Evolutionary conservation across 2,797 vertebrate genomes (phyloP).

Genomic region (Hylomyscus alleni): DNA sequence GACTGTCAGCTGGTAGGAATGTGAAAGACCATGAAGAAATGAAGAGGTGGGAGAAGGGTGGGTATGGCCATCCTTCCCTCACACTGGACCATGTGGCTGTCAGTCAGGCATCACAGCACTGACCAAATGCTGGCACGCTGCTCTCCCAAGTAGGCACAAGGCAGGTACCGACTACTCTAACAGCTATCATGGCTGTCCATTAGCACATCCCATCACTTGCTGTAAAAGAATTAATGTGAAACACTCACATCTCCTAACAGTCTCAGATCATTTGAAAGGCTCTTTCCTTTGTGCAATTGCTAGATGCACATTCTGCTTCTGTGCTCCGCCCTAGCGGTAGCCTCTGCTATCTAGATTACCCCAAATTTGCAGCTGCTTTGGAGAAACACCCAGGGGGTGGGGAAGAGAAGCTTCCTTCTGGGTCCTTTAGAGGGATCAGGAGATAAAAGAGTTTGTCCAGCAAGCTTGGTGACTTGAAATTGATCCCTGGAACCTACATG

Average conservation of each 20-base stretch:
- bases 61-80: not conserved
- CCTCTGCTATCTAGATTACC: not conserved
- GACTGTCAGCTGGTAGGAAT: not conserved
- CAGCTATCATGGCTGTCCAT: not conserved
- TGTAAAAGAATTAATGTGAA: not conserved
- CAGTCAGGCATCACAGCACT: not conserved
- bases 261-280: constrained; percentile 18
- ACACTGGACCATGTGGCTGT: not conserved
- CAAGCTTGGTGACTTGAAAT: not conserved
- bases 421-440: not conserved
- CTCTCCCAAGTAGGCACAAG: not conserved
- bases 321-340: not conserved
- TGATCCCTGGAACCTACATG: not conserved
- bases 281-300: not conserved
- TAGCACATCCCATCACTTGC: not conserved
- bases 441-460: not conserved
- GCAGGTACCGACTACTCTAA: not conserved
- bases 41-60: not conserved
- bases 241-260: not conserved
- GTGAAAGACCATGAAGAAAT: not conserved
- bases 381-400: not conserved
- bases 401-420: not conserved
- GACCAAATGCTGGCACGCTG: not conserved
- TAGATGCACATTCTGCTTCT: not conserved
- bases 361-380: not conserved